A percentile compares a stretch with the other conserved stretches of the same genome.
Conservation (phyloP, 30 jellyfish, hydroid and myxozoan species). For the Nemopilema nomurai region DNA sequence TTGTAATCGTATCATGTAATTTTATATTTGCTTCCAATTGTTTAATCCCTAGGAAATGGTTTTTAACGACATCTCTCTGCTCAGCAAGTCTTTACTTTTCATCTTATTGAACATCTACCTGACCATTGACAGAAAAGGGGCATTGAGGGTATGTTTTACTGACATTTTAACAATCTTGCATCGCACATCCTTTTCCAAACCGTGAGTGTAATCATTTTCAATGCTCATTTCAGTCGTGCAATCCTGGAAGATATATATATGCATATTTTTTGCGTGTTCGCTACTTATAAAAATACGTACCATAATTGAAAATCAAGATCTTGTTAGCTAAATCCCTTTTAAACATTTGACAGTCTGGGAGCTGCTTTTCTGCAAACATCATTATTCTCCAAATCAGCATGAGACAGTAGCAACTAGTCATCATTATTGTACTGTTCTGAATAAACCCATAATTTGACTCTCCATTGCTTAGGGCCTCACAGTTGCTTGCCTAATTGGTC, state of each 20-base stretch:
- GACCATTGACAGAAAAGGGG: constrained; percentile 87
- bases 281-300: too few relatives aligned
- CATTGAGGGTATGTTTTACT: constrained; percentile 78
- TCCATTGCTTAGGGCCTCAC: constrained; percentile 60
- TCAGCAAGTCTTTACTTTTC: constrained; percentile 59
- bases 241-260: too few relatives aligned
- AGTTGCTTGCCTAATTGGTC: constrained; percentile 84
- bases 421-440: background rate
- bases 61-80: constrained; percentile 40
- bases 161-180: too few relatives aligned
- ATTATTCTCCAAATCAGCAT: background rate
- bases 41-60: constrained; percentile 50
- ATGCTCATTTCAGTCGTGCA: too few relatives aligned
- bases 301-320: too few relatives aligned
- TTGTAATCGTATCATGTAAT: too few relatives aligned
- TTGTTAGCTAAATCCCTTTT: too few relatives aligned
- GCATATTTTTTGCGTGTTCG: too few relatives aligned
- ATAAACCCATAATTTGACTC: background rate
- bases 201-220: too few relatives aligned
- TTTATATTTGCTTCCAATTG: background rate
- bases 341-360: too few relatives aligned
- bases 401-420: background rate
- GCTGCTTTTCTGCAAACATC: background rate
- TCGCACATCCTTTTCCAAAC: too few relatives aligned
- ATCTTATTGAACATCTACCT: constrained; percentile 65